These are phyloP conservation scores for Prunella fulvescens DNA, from an alignment of 2,113 vertebrate genomes.

Conservation along the genomic window DNA sequence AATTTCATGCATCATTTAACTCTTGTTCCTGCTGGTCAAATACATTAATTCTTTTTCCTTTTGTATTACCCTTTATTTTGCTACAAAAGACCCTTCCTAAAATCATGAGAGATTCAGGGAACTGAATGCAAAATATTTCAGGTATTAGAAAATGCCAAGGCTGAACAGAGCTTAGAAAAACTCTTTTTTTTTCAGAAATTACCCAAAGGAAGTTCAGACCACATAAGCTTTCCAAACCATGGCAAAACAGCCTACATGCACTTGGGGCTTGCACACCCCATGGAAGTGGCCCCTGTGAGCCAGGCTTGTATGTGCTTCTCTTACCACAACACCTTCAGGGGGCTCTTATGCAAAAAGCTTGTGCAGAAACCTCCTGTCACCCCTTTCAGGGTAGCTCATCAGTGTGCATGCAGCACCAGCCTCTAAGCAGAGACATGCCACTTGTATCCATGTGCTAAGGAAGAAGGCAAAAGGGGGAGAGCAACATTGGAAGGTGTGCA, in stretches of 20 bases:
- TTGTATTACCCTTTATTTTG: neutral
- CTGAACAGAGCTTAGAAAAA: neutral
- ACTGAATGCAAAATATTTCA: neutral
- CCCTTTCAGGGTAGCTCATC: neutral
- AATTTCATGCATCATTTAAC: neutral
- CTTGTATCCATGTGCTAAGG: neutral
- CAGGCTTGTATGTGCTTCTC: neutral
- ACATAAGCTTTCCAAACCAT: neutral
- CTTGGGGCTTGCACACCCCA: neutral
- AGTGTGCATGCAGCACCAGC: neutral
- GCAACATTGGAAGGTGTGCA: neutral
- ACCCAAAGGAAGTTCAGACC: neutral
- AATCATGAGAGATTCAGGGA: neutral
- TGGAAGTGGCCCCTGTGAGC: neutral
- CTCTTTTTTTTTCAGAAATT: neutral
- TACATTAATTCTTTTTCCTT: neutral
- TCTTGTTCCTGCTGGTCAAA: neutral
- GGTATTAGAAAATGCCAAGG: neutral
- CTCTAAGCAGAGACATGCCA: neutral
- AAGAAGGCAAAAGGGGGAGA: neutral
- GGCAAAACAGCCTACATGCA: neutral
- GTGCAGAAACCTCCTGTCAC: neutral
- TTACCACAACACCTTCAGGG: neutral
- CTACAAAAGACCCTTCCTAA: neutral
- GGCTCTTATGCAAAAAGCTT: neutral